Evolutionary conservation across 2,888 invertebrate species (phyloP).

Genomic region (Tenthredo mesomela): DNA sequence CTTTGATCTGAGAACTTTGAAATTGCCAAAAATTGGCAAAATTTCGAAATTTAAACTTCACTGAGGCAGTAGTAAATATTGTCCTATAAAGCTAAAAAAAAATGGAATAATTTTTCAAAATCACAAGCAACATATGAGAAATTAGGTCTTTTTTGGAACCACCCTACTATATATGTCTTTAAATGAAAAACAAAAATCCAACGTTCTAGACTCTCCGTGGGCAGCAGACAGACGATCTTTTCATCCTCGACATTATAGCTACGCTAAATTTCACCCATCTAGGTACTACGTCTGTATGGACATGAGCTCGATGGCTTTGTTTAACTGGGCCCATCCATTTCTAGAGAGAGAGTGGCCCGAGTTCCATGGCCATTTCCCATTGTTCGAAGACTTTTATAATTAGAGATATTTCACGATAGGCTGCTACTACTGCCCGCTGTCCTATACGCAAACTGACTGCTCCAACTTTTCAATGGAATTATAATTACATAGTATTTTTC

Average conservation of each 20-base stretch:
- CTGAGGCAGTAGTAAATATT: too few relatives aligned
- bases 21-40: too few relatives aligned
- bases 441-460: not conserved
- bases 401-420: constrained; percentile 59
- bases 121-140: too few relatives aligned
- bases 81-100: too few relatives aligned
- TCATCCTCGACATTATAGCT: not conserved
- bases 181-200: not conserved
- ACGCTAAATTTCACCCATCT: constrained; percentile 24
- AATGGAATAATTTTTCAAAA: too few relatives aligned
- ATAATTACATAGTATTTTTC: constrained; percentile 43
- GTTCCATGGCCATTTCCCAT: constrained; percentile 60
- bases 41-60: too few relatives aligned
- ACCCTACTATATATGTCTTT: too few relatives aligned
- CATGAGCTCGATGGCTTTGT: constrained; percentile 43
- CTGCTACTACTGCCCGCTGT: not conserved
- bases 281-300: constrained; percentile 23
- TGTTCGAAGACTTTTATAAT: constrained; percentile 74
- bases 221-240: constrained; percentile 16
- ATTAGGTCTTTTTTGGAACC: too few relatives aligned
- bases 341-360: constrained; percentile 45
- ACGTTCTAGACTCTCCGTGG: not conserved
- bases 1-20: too few relatives aligned
- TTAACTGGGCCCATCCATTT: constrained; percentile 44
- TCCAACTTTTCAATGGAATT: constrained; percentile 45